phyloP scores from a whole-genome alignment of 2,888 invertebrate genomes.

The Neria commutata region DNA sequence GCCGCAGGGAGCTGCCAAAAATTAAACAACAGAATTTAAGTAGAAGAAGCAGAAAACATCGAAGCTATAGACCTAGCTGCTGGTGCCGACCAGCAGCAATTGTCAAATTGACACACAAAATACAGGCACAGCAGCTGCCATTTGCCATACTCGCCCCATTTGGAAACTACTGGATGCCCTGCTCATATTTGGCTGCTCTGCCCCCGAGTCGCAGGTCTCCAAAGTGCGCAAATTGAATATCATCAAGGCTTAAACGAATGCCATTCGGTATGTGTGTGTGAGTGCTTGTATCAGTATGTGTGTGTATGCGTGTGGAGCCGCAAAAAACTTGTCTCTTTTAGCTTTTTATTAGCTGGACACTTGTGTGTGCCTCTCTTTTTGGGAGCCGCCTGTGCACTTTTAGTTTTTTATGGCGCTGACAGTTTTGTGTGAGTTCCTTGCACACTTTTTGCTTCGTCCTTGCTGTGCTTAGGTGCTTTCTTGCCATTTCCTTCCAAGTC shows the following conservation, averaged over 20 bases:
- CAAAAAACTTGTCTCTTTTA: not conserved
- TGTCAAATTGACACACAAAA: too few species aligned
- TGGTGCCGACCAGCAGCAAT: too few species aligned
- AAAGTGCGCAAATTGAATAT: conserved; percentile 54
- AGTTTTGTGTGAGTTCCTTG: not conserved
- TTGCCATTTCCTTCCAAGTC: not conserved
- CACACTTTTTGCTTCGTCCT: too few species aligned
- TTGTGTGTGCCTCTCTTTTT: not conserved
- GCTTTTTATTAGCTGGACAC: not conserved
- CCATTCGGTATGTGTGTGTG: too few species aligned
- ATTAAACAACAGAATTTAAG: not conserved
- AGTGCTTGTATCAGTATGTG: too few species aligned
- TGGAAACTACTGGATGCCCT: too few species aligned
- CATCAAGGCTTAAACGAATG: conserved; percentile 55
- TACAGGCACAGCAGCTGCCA: too few species aligned
- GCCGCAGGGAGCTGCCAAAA: not conserved
- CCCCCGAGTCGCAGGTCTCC: conserved; percentile 42
- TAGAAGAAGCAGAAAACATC: not conserved
- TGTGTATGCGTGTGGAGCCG: too few species aligned
- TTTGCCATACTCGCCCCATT: too few species aligned
- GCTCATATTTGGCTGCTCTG: conserved; percentile 20
- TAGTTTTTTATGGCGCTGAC: conserved; percentile 2
- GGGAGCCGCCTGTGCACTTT: not conserved
- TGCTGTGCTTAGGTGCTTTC: too few species aligned
- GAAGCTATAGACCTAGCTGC: not conserved